Conservation (phyloP, 2,797 vertebrate genomes). For the Clarias pachynema region DNA sequence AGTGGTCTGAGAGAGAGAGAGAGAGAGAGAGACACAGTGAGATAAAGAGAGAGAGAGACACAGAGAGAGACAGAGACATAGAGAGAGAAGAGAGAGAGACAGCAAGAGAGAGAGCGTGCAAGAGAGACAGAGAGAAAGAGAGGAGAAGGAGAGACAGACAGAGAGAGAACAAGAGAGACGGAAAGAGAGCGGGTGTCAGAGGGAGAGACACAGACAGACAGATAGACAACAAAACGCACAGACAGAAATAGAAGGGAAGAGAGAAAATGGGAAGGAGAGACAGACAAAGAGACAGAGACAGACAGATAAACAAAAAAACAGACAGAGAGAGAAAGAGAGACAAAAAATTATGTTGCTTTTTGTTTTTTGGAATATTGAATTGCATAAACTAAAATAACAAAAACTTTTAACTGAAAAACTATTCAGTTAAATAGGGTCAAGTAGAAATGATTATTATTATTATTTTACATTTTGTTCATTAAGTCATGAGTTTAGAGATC, state of each 20-base stretch:
- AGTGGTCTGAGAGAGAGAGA: slow-evolving; percentile 45
- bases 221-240: too few species aligned
- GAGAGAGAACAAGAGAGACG: not conserved
- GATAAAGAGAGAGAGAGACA: not conserved
- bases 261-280: not conserved
- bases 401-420: too few species aligned
- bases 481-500: too few species aligned
- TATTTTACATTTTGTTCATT: not conserved
- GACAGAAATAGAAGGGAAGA: not conserved
- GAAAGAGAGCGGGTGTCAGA: too few species aligned
- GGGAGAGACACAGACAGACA: too few species aligned
- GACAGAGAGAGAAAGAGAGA: not conserved
- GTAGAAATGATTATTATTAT: too few species aligned
- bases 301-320: too few species aligned
- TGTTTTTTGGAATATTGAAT: too few species aligned
- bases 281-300: too few species aligned
- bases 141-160: not conserved
- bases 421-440: too few species aligned
- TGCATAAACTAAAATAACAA: too few species aligned
- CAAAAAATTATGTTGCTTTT: too few species aligned
- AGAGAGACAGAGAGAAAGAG: not conserved
- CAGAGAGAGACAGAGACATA: not conserved
- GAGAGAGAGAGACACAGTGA: not conserved
- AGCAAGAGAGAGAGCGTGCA: not conserved
- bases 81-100: not conserved